These are phyloP conservation scores for Magallana nippona DNA, from an alignment of 2,888 invertebrate genomes.

Conservation along the genomic window DNA sequence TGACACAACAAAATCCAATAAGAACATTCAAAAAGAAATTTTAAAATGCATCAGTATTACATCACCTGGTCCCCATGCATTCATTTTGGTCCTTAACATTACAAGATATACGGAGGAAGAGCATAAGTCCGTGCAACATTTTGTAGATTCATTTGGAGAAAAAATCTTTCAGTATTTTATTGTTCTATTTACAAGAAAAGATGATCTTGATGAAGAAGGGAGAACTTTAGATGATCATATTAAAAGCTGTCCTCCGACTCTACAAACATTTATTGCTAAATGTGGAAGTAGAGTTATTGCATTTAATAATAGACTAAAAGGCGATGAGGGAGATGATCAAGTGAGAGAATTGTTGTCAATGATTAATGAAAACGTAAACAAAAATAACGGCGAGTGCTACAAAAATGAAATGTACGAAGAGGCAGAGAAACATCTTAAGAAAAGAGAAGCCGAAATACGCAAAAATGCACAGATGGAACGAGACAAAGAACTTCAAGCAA, in stretches of 20 bases:
- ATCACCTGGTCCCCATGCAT: too few relatives aligned
- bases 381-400: slow-evolving; percentile 45
- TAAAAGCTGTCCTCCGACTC: slow-evolving; percentile 3
- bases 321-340: slow-evolving; percentile 34
- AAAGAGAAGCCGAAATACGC: slow-evolving; percentile 20
- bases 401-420: slow-evolving; percentile 47
- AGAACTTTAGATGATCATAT: slow-evolving; percentile 45
- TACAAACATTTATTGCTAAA: slow-evolving; percentile 36
- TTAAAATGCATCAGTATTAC: too few relatives aligned
- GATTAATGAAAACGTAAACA: slow-evolving; percentile 37
- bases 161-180: slow-evolving; percentile 44
- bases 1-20: too few relatives aligned
- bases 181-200: slow-evolving; percentile 50
- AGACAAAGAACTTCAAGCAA: neutral
- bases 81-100: neutral
- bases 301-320: slow-evolving; percentile 47
- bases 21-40: too few relatives aligned
- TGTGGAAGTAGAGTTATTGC: slow-evolving; percentile 43
- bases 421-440: slow-evolving; percentile 25
- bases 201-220: slow-evolving; percentile 41
- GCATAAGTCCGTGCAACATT: slow-evolving; percentile 41
- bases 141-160: slow-evolving; percentile 48
- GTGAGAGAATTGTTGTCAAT: slow-evolving; percentile 45
- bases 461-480: slow-evolving; percentile 14
- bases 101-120: slow-evolving; percentile 53